These are phyloP conservation scores for Picathartes gymnocephalus DNA, from an alignment of 2,113 vertebrate species.

Conservation along the genomic window DNA sequence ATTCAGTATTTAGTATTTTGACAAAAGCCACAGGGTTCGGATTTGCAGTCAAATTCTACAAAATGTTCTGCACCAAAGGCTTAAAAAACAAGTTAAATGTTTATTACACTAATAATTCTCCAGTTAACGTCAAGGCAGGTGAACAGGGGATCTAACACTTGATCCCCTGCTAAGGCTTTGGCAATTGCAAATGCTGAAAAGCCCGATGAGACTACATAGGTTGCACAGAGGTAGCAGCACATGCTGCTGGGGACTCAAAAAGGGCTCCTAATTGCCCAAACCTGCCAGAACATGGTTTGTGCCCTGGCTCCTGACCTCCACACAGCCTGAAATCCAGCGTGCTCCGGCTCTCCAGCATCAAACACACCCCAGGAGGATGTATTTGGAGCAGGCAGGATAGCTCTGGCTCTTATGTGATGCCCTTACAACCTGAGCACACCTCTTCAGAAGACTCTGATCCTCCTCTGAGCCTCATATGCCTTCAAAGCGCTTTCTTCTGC, in stretches of 20 bases:
- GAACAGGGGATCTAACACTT: not conserved
- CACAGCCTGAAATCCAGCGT: not conserved
- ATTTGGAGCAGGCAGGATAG: not conserved
- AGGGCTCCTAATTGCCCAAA: not conserved
- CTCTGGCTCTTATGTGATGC: not conserved
- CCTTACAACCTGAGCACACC: not conserved
- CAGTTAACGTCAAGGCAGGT: not conserved
- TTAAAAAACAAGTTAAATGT: not conserved
- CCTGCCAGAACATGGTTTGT: not conserved
- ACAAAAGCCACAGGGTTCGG: conserved; percentile 22
- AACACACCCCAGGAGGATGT: not conserved
- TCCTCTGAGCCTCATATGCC: not conserved
- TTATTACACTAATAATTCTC: conserved; percentile 2
- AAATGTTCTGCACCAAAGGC: not conserved
- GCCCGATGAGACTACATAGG: not conserved
- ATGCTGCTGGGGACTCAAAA: not conserved
- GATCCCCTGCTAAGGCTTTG: not conserved
- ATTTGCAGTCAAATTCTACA: conserved; percentile 10
- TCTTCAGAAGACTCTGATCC: not conserved
- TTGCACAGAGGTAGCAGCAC: not conserved
- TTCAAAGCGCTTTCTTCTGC: not conserved
- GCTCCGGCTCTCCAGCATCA: not conserved
- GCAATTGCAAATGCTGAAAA: not conserved
- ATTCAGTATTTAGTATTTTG: not conserved
- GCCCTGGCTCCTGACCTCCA: not conserved